Percentiles rank a stretch among this genome's conserved stretches.
These are phyloP conservation scores for Chorisops tibialis DNA, from an alignment of 2,888 invertebrate species.

Conservation along the genomic window DNA sequence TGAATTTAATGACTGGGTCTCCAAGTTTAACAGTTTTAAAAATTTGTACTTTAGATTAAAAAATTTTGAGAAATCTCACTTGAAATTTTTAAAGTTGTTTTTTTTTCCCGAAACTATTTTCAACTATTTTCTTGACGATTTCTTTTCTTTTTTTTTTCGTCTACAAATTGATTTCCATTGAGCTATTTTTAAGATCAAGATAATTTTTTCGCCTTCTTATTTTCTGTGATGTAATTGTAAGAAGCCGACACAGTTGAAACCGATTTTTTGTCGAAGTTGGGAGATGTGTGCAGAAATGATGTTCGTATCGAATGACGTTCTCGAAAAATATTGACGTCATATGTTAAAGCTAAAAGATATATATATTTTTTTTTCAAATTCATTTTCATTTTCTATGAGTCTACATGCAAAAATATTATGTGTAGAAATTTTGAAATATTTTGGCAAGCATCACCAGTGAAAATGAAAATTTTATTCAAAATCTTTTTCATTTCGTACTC, in stretches of 20 bases:
- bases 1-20: too few species aligned
- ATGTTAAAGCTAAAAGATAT: too few species aligned
- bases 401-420: background rate
- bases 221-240: slow-evolving; percentile 19
- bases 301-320: slow-evolving; percentile 16
- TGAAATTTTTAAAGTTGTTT: background rate
- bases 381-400: background rate
- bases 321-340: slow-evolving; percentile 16
- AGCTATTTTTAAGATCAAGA: background rate
- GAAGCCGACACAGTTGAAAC: background rate
- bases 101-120: background rate
- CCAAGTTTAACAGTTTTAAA: too few species aligned
- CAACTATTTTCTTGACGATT: too few species aligned
- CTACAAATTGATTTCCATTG: background rate
- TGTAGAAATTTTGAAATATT: background rate
- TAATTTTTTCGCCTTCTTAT: background rate
- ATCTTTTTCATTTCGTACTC: background rate
- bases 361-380: background rate
- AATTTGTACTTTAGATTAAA: too few species aligned
- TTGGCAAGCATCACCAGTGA: slow-evolving; percentile 19
- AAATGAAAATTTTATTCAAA: slow-evolving; percentile 9
- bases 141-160: too few species aligned
- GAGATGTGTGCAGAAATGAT: slow-evolving; percentile 12
- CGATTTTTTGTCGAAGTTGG: background rate
- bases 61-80: background rate